These are phyloP conservation scores for Lagothrix lagotricha DNA, from an alignment of 2,797 vertebrate species.

Conservation along the genomic window DNA sequence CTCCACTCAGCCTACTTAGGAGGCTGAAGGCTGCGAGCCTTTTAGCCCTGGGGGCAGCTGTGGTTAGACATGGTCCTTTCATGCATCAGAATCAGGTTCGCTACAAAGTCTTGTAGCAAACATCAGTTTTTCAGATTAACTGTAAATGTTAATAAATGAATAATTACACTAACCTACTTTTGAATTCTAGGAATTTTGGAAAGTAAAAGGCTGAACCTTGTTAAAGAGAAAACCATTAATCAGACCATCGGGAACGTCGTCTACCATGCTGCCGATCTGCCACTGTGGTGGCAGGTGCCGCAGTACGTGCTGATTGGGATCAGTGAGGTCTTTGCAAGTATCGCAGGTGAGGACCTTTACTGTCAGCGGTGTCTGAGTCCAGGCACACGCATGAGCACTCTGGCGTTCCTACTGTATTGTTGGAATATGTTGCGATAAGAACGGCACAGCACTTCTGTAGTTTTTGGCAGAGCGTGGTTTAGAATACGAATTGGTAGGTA, in stretches of 20 bases:
- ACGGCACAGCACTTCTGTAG: fast-evolving
- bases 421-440: neutral
- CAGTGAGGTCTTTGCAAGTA: slow-evolving; percentile 99
- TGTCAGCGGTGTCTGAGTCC: fast-evolving
- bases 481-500: fast-evolving
- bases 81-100: fast-evolving
- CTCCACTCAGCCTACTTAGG: no score
- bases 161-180: neutral
- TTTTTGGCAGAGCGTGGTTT: neutral
- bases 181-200: slow-evolving; percentile 93
- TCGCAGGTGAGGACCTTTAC: slow-evolving; percentile 90
- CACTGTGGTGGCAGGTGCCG: slow-evolving; percentile 99
- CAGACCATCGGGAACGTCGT: slow-evolving; percentile 92
- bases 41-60: fast-evolving
- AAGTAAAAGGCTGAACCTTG: slow-evolving; percentile 93
- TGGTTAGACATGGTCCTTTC: neutral
- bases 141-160: neutral
- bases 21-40: fast-evolving
- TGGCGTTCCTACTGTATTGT: neutral
- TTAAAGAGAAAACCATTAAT: slow-evolving; percentile 89
- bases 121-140: neutral
- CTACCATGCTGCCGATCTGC: slow-evolving; percentile 93
- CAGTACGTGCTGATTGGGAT: slow-evolving; percentile 98
- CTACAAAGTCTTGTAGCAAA: neutral
- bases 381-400: neutral